A percentile compares a stretch with the other conserved stretches of the same genome.
phyloP scores from a whole-genome alignment of 30 jellyfish, hydroid and myxozoan genomes.

The Pelagia noctiluca region DNA sequence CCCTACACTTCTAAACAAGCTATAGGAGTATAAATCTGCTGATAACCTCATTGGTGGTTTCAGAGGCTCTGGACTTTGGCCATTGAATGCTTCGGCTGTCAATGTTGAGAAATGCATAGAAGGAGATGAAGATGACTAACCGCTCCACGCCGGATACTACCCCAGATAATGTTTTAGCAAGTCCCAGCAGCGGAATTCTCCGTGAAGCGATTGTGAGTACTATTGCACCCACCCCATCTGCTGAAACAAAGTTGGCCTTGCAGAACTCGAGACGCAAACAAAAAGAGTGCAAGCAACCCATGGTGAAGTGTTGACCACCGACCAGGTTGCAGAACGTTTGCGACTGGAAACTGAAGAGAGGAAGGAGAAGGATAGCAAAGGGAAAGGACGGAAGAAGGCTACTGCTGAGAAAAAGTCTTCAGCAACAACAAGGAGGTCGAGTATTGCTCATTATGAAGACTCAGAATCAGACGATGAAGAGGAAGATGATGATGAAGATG shows the following conservation, averaged over 20 bases:
- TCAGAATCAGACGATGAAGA: background rate
- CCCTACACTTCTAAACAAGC: constrained; percentile 17
- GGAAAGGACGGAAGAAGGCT: background rate
- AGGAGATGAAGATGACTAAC: background rate
- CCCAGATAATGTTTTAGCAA: background rate
- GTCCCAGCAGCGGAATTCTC: constrained; percentile 14
- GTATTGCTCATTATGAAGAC: background rate
- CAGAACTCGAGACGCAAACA: background rate
- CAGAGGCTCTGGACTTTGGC: constrained; percentile 27
- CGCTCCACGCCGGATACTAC: too few species aligned
- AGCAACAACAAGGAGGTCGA: background rate
- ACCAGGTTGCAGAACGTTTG: background rate
- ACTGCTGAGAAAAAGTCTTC: background rate
- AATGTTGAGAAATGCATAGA: background rate
- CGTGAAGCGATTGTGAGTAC: constrained; percentile 10
- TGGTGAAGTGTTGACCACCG: constrained; percentile 1
- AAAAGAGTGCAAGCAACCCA: constrained; percentile 10
- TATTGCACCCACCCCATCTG: background rate
- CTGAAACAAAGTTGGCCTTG: background rate
- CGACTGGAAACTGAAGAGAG: constrained; percentile 11
- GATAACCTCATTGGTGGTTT: constrained; percentile 21
- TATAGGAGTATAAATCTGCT: background rate
- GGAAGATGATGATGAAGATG: too few species aligned
- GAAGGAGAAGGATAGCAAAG: background rate
- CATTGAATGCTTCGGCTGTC: background rate